Evolutionary conservation across 2,888 invertebrate species (phyloP).

Genomic region (Cosmopolites sordidus): DNA sequence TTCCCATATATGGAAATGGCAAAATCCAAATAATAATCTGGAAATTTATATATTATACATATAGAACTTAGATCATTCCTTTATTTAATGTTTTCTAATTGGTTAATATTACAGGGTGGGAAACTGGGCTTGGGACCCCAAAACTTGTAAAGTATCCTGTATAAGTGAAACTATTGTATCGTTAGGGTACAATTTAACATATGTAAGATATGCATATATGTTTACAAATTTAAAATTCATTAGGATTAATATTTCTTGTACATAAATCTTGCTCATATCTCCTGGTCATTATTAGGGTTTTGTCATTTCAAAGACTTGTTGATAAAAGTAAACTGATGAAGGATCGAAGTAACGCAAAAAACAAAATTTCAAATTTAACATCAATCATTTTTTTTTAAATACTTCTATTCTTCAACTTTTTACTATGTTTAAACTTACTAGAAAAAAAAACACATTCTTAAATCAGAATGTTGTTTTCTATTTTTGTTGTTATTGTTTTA

Average conservation of each 20-base stretch:
- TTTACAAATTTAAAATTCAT: too few species aligned
- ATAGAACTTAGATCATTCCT: conserved; percentile 10
- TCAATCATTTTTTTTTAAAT: too few species aligned
- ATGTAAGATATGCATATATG: conserved; percentile 13
- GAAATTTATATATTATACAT: neutral
- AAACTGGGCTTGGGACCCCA: conserved; percentile 16
- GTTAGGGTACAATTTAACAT: conserved; percentile 7
- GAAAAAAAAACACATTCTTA: neutral
- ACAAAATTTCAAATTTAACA: too few species aligned
- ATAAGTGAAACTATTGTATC: conserved; percentile 6
- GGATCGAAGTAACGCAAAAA: too few species aligned
- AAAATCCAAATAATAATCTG: neutral
- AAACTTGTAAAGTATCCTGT: conserved; percentile 14
- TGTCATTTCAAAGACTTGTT: neutral
- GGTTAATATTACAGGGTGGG: conserved; percentile 16
- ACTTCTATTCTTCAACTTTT: neutral
- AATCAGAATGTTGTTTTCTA: neutral
- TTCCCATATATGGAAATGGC: neutral
- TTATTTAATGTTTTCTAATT: conserved; percentile 5
- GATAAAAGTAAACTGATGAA: neutral
- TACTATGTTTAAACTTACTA: neutral
- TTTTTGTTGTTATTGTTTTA: conserved; percentile 33
- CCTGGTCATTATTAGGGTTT: conserved; percentile 7
- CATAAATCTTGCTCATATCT: conserved; percentile 20
- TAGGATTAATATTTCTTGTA: conserved; percentile 15